Evolutionary conservation across 2,888 invertebrate genomes (phyloP), one percentile per base, ranked within the genome.

Genomic region (Labia minor): DNA sequence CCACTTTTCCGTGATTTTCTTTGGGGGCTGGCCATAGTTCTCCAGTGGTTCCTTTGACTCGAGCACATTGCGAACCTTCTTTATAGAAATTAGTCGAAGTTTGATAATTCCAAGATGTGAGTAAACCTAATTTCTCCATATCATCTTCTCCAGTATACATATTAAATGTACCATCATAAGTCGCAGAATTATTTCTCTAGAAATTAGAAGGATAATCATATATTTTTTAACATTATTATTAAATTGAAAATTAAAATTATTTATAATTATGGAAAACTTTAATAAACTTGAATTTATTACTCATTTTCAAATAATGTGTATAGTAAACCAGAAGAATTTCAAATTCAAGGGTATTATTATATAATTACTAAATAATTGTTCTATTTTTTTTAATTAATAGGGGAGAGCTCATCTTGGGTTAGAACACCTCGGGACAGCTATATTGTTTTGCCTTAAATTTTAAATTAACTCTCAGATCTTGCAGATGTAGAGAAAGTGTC

Each of bases 11-110:
- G 64, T 83, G 82, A 0, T 82, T 78, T 0, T 79, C 72, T 67
- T 85, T 80, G 0, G 73, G 71, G 2, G 91, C 90, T 19, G 91
- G 89, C 84, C 89, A 92, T 19, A 91, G 78, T 77, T 92, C 92
- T 0, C 92, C 92, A 0, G 86, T 84, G 8, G 87, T 87, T 16
- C 92, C 92, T 71, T 81, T 81, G 2, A 92, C 84, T 37, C 73
- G 74, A 1, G 86, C 87, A 75, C 93, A 93, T 10, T 72, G 67
- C 1, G 72, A 70, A 62, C 84, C 79, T 37, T 76, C 80, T 0
- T 77, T 72, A 74, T 86, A 85, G 74, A 80, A 85, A 33, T 78
- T 72, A 0, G 86, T 85, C 18, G 80, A 75, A 64, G 79, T 78
- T 16, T 78, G 79, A 72, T 81, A 80, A 75, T 87, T 86, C 92